phyloP scores from a whole-genome alignment of 2,888 invertebrate species.

The Synergus gifuensis region DNA sequence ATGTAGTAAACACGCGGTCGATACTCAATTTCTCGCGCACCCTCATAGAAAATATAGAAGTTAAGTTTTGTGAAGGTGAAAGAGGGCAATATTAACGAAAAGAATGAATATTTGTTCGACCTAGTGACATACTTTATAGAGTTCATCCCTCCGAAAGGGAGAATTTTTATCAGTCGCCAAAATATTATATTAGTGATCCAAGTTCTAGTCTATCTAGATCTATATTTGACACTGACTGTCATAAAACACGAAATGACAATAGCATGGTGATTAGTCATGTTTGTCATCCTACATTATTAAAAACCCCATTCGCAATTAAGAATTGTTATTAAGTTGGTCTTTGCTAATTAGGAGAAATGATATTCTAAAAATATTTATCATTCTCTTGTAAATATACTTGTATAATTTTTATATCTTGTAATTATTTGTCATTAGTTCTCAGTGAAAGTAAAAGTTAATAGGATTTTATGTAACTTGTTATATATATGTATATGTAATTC shows the following conservation, averaged over 20 bases:
- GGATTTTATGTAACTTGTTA: not conserved
- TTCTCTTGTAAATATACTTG: too few species aligned
- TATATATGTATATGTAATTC: not conserved
- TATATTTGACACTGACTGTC: not conserved
- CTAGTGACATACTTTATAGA: not conserved
- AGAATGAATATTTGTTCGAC: conserved; percentile 3
- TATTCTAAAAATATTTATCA: too few species aligned
- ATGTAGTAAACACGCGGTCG: not conserved
- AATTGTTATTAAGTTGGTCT: not conserved
- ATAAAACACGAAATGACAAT: not conserved
- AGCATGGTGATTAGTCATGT: conserved; percentile 1
- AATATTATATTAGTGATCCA: not conserved
- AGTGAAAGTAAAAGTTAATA: too few species aligned
- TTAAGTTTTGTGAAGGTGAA: conserved; percentile 4
- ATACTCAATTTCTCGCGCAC: not conserved
- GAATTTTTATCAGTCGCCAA: not conserved
- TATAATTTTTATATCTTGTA: too few species aligned
- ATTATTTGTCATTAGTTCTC: too few species aligned
- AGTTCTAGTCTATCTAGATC: not conserved
- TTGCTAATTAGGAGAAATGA: not conserved
- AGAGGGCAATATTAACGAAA: not conserved
- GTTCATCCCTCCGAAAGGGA: not conserved
- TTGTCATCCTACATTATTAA: not conserved
- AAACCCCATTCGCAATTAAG: not conserved
- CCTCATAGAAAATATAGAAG: not conserved